A percentile compares a stretch with the other conserved stretches of the same genome.
These are phyloP conservation scores for Sminthurides bifidus DNA, from an alignment of 1,140 invertebrate species.

Conservation along the genomic window DNA sequence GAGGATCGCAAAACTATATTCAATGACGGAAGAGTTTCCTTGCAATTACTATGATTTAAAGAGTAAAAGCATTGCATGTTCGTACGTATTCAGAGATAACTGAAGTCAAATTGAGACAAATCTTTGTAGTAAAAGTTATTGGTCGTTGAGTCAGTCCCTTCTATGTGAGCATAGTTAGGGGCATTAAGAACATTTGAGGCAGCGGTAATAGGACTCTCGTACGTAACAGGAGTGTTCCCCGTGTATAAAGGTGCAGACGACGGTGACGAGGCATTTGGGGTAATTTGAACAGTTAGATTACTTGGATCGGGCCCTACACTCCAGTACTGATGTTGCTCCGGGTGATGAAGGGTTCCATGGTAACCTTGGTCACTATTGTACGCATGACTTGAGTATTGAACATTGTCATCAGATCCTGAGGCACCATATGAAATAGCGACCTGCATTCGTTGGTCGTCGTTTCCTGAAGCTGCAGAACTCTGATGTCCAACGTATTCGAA, in stretches of 20 bases:
- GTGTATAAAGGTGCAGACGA: slow-evolving; percentile 9
- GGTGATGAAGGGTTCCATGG: slow-evolving; percentile 4
- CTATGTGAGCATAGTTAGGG: slow-evolving; percentile 9
- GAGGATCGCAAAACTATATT: too few species aligned
- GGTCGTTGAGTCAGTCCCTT: not conserved
- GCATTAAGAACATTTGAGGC: slow-evolving; percentile 21
- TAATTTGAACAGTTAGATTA: not conserved
- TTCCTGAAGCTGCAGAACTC: not conserved
- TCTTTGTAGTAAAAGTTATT: slow-evolving; percentile 19
- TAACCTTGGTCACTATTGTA: not conserved
- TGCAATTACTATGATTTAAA: too few species aligned
- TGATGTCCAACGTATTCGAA: not conserved
- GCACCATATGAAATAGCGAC: not conserved
- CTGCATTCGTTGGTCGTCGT: not conserved
- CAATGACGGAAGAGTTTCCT: too few species aligned
- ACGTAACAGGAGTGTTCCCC: slow-evolving; percentile 7
- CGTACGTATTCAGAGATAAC: slow-evolving; percentile 11
- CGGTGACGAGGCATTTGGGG: slow-evolving; percentile 7
- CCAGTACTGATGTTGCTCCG: slow-evolving; percentile 21
- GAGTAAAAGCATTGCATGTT: too few species aligned
- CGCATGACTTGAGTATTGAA: slow-evolving; percentile 3
- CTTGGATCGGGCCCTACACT: not conserved
- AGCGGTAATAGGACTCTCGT: slow-evolving; percentile 18
- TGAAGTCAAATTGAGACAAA: slow-evolving; percentile 20
- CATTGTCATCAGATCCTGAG: not conserved